Evolutionary conservation across 2,888 invertebrate species (phyloP).

Genomic region (Eupsilia transversa): DNA sequence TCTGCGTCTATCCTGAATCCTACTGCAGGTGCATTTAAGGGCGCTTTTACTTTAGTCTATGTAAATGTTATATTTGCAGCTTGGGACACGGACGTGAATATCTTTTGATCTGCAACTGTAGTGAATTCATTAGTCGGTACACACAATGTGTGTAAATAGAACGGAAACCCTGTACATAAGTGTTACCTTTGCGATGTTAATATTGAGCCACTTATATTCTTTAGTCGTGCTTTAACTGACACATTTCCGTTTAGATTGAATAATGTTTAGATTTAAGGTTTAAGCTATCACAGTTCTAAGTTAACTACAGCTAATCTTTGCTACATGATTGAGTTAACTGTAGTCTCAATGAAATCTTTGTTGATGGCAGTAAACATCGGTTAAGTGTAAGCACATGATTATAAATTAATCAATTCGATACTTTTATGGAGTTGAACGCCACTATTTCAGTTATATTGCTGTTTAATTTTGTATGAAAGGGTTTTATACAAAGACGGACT

Average conservation of each 20-base stretch:
- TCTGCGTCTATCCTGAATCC: slow-evolving; percentile 55
- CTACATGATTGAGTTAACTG: slow-evolving; percentile 52
- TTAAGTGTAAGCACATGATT: slow-evolving; percentile 19
- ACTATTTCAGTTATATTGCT: slow-evolving; percentile 1
- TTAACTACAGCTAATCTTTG: slow-evolving; percentile 39
- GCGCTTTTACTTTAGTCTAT: slow-evolving; percentile 58
- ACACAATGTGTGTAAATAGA: slow-evolving; percentile 87
- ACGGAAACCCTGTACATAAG: slow-evolving; percentile 85
- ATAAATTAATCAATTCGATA: slow-evolving; percentile 27
- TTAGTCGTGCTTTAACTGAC: slow-evolving; percentile 59
- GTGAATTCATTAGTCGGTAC: slow-evolving; percentile 86
- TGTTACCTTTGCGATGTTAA: slow-evolving; percentile 76
- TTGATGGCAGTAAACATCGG: slow-evolving; percentile 29
- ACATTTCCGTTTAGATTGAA: slow-evolving; percentile 60
- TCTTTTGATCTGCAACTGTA: slow-evolving; percentile 85
- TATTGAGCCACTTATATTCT: slow-evolving; percentile 65
- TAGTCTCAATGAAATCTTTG: slow-evolving; percentile 15
- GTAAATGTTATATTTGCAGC: slow-evolving; percentile 51
- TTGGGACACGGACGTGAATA: slow-evolving; percentile 82
- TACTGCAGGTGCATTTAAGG: slow-evolving; percentile 60
- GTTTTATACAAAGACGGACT: background rate
- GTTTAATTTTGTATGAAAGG: background rate
- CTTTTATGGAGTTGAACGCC: slow-evolving; percentile 10
- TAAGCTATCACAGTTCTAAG: slow-evolving; percentile 18
- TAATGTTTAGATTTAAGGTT: slow-evolving; percentile 50